Conservation (phyloP, 30 jellyfish, hydroid and myxozoan genomes). For the Phacellophora camtschatica region DNA sequence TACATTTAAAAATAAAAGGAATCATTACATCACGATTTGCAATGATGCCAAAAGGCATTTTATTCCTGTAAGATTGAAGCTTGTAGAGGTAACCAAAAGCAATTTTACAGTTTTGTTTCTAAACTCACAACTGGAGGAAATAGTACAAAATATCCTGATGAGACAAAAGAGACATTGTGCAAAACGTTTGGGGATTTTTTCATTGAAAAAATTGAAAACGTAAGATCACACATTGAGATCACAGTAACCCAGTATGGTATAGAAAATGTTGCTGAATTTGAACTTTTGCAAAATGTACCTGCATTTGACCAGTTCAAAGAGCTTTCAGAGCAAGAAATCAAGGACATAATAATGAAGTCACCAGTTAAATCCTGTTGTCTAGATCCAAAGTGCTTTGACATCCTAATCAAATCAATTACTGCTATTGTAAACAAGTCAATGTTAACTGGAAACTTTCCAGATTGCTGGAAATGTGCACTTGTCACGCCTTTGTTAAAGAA, state of each 20-base stretch:
- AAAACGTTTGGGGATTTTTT: neutral
- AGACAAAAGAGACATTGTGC: neutral
- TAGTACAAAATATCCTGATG: neutral
- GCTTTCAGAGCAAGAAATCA: conserved; percentile 9
- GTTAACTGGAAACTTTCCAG: neutral
- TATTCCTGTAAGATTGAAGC: too few relatives aligned
- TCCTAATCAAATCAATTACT: neutral
- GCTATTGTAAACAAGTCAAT: conserved; percentile 9
- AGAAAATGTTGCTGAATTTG: conserved; percentile 1
- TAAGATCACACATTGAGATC: neutral
- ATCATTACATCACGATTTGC: too few relatives aligned
- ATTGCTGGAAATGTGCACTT: neutral
- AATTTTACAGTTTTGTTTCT: too few relatives aligned
- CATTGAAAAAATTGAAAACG: neutral
- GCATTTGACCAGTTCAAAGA: conserved; percentile 1
- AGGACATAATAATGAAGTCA: conserved; percentile 13
- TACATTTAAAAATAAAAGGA: too few relatives aligned
- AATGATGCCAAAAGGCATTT: too few relatives aligned
- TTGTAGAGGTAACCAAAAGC: too few relatives aligned
- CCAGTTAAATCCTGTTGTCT: conserved; percentile 16
- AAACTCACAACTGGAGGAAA: conserved; percentile 4
- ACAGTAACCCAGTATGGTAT: conserved; percentile 12
- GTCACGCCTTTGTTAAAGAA: conserved; percentile 14
- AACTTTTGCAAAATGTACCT: conserved; percentile 9
- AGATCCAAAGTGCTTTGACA: neutral